phyloP scores from a whole-genome alignment of 2,888 invertebrate genomes.

The Ctenicera cuprea region DNA sequence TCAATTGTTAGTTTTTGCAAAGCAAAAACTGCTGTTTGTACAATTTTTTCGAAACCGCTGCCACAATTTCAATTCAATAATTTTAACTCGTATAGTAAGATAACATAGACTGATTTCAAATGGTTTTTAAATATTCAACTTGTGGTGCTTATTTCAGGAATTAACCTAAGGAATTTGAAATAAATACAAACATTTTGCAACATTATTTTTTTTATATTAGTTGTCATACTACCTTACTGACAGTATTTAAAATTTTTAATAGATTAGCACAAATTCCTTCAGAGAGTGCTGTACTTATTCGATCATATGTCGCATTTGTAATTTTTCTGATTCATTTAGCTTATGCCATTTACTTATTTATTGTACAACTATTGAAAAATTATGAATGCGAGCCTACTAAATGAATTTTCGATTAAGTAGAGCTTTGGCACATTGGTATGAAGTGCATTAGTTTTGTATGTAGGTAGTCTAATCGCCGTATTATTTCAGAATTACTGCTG shows the following conservation, averaged over 20 bases:
- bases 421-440: constrained; percentile 28
- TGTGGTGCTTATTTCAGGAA: constrained; percentile 43
- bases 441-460: constrained; percentile 39
- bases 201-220: constrained; percentile 31
- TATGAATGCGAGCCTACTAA: constrained; percentile 24
- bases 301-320: constrained; percentile 28
- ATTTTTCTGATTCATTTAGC: constrained; percentile 17
- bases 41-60: constrained; percentile 34
- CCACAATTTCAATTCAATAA: constrained; percentile 36
- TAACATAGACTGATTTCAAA: constrained; percentile 44
- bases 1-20: constrained; percentile 48
- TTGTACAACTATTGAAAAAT: constrained; percentile 30
- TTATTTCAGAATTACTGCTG: constrained; percentile 29
- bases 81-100: constrained; percentile 38
- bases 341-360: constrained; percentile 38
- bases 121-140: constrained; percentile 35
- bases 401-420: constrained; percentile 24
- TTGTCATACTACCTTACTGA: constrained; percentile 46
- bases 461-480: constrained; percentile 28
- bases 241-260: constrained; percentile 46
- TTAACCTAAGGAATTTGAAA: constrained; percentile 25
- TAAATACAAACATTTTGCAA: constrained; percentile 18
- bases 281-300: constrained; percentile 40
- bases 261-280: constrained; percentile 35
- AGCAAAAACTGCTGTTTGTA: constrained; percentile 43